Conservation (phyloP, 2,888 invertebrate genomes). For the Chironomus riparius region DNA sequence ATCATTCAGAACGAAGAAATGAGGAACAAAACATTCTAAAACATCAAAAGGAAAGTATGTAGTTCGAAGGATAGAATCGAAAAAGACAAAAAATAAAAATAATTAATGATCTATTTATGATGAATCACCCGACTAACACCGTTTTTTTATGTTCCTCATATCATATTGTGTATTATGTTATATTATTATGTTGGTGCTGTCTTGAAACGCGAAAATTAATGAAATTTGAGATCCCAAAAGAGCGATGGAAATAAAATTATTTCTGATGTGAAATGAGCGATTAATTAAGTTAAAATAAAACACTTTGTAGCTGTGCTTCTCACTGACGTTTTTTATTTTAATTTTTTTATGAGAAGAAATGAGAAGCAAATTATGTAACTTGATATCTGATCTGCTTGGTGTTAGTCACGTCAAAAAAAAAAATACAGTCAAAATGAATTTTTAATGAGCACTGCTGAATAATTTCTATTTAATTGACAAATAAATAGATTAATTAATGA, state of each 20-base stretch:
- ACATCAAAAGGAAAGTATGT: background rate
- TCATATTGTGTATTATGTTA: background rate
- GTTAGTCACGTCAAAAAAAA: background rate
- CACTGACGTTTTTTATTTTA: background rate
- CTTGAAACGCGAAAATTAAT: conserved; percentile 16
- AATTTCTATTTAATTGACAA: background rate
- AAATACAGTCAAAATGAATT: background rate
- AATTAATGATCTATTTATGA: conserved; percentile 25
- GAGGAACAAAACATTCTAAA: background rate
- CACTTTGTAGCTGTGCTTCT: background rate
- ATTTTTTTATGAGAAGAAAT: background rate
- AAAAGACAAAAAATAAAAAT: background rate
- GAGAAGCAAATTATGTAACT: background rate
- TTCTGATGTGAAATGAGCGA: conserved; percentile 4
- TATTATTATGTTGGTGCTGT: background rate
- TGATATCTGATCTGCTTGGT: background rate
- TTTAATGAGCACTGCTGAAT: background rate
- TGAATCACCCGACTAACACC: conserved; percentile 6
- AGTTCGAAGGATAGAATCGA: background rate
- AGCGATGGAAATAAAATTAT: background rate
- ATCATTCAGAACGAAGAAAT: no score
- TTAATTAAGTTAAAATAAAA: conserved; percentile 19
- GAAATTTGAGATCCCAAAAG: conserved; percentile 8
- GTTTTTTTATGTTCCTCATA: background rate
- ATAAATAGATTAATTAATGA: background rate